phyloP scores from a whole-genome alignment of 2,797 vertebrate species.

The Euthynnus affinis region DNA sequence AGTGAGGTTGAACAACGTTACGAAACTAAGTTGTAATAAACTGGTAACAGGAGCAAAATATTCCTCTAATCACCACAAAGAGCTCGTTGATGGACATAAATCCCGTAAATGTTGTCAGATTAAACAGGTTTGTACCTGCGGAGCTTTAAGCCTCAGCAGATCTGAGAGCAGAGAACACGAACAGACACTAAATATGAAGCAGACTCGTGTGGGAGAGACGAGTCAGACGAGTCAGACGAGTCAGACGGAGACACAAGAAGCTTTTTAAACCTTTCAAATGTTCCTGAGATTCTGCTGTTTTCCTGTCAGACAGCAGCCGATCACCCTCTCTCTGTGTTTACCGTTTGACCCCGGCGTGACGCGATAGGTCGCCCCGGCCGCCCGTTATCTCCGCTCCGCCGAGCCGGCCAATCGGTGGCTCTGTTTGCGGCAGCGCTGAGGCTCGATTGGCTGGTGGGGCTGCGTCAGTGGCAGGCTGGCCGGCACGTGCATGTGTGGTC shows the following conservation, averaged over 20 bases:
- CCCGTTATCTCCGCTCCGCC: background rate
- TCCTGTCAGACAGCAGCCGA: constrained; percentile 48
- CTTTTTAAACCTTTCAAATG: no score
- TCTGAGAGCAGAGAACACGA: no score
- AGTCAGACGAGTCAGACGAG: no score
- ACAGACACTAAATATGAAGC: background rate
- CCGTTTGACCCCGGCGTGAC: constrained; percentile 23
- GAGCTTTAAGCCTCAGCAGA: no score
- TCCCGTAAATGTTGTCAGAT: no score
- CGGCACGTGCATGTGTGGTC: constrained; percentile 55
- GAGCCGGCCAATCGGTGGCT: constrained; percentile 19
- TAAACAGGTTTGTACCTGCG: no score
- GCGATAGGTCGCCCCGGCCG: constrained; percentile 25
- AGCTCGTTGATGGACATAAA: no score
- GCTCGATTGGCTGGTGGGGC: constrained; percentile 26
- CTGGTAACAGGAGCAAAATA: no score
- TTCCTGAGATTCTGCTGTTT: background rate
- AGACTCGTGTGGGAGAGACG: constrained; percentile 11
- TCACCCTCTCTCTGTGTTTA: constrained; percentile 42
- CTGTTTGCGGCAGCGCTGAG: background rate
- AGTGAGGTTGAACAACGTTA: no score
- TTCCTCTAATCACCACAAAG: no score
- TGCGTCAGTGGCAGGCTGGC: constrained; percentile 11
- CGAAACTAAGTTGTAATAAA: no score
- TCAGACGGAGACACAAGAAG: background rate